Conservation (phyloP, 2,888 invertebrate genomes). For the Pyralis farinalis region DNA sequence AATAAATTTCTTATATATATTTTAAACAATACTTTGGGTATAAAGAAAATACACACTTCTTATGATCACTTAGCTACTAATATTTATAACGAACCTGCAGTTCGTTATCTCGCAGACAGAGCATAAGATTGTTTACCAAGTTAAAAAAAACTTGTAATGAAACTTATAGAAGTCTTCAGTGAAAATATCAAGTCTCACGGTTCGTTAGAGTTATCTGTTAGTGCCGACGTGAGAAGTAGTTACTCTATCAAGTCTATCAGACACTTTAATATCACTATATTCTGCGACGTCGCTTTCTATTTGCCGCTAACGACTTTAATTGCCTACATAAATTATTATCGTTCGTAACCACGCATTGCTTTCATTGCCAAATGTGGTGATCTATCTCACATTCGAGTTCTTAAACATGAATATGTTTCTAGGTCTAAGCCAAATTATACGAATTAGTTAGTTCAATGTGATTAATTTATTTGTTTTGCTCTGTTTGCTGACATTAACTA, state of each 20-base stretch:
- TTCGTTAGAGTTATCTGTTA: not conserved
- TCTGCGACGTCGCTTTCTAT: not conserved
- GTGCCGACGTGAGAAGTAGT: not conserved
- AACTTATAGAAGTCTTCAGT: conserved; percentile 24
- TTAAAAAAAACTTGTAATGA: too few relatives aligned
- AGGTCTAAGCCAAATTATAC: not conserved
- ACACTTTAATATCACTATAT: conserved; percentile 1
- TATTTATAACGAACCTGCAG: too few relatives aligned
- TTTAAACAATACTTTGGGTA: too few relatives aligned
- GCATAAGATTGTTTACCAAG: too few relatives aligned
- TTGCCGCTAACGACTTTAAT: not conserved
- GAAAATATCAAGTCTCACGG: not conserved
- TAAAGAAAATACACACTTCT: too few relatives aligned
- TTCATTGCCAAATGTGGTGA: not conserved
- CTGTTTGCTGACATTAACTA: too few relatives aligned
- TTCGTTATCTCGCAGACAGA: too few relatives aligned
- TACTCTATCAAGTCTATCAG: conserved; percentile 1
- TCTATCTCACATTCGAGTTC: not conserved
- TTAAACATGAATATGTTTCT: not conserved
- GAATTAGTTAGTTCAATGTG: too few relatives aligned
- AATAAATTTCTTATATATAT: too few relatives aligned
- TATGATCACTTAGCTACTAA: too few relatives aligned
- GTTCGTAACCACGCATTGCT: not conserved
- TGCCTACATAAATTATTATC: not conserved
- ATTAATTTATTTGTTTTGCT: too few relatives aligned